Percentiles rank a stretch among this genome's conserved stretches.
Evolutionary conservation across 2,113 vertebrate genomes (phyloP).

Genomic region (Mustelus asterias): DNA sequence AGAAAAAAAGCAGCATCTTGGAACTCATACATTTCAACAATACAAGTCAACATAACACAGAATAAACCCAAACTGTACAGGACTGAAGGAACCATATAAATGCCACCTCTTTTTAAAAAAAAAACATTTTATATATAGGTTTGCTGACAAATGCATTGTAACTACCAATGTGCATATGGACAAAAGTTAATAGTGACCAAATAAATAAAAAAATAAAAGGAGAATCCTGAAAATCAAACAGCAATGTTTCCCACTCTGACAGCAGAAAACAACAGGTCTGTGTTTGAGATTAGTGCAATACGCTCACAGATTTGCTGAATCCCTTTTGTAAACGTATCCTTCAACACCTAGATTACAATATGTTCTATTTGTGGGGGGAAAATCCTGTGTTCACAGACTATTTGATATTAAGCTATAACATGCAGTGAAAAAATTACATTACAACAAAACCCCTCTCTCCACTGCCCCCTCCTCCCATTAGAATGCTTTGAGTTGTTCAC

Average conservation of each 20-base stretch:
- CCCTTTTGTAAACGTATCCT: not conserved
- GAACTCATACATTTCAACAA: conserved; percentile 29
- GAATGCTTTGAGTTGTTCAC: not conserved
- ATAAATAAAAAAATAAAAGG: not conserved
- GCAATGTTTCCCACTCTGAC: not conserved
- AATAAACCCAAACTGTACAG: conserved; percentile 25
- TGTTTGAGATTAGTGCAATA: conserved; percentile 19
- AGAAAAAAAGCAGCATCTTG: conserved; percentile 29
- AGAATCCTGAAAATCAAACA: conserved; percentile 6
- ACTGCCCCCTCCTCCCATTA: not conserved
- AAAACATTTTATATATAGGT: not conserved
- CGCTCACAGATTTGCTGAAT: not conserved
- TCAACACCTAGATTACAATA: not conserved
- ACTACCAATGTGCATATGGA: not conserved
- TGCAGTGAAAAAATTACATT: not conserved
- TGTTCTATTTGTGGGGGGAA: not conserved
- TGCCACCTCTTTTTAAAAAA: not conserved
- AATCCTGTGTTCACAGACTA: not conserved
- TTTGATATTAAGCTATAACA: conserved; percentile 22
- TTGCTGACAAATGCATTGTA: conserved; percentile 3
- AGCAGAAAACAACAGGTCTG: not conserved
- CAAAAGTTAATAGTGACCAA: conserved; percentile 31
- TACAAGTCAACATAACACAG: conserved; percentile 31
- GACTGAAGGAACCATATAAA: conserved; percentile 16
- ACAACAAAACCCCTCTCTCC: not conserved